Base-by-base conservation (phyloP, 2,888 invertebrate species). In the Catocala nupta region DNA sequence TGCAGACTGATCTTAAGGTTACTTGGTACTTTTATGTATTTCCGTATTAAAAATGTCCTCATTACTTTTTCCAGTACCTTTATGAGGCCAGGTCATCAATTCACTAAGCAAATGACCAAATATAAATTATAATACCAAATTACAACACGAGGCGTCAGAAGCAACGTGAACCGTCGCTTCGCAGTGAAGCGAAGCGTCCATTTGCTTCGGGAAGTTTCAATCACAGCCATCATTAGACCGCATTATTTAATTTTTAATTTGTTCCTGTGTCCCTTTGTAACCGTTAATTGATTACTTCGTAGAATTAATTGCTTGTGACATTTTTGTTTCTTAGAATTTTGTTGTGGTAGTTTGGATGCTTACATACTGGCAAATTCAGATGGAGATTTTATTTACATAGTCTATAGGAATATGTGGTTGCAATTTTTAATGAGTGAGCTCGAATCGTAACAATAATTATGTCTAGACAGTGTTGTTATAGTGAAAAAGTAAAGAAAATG, bases 201-300 rank as follows among this genome's bases (percentile, higher is more conserved):
- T 5, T 47, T 36, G 36, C 45, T 47, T 47, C 45, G 45, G 13
- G 8, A 47, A n/a, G 11, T 43, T 43, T 43, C 8, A 45, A 45
- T 13, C 45, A 12, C 33, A 44, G 4, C 25, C 9, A 5, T 39
- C 44, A 55, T 61, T 36, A 55, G 8, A 25, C 54, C 45, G 36
- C 11, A 51, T 51, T 52, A 68, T 66, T 59, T 53, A 45, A 55
- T 63, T 66, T 67, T 62, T 43, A 55, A 63, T 71, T 48, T 59
- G 49, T 53, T 36, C n/a, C n/a, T 12, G 34, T n/a, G 39, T 33
- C 44, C 59, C 39, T 69, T 59, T 63, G 58, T 58, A 43, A 55
- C 43, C 44, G 48, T 16, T 48, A 60, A 65, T 56, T 53, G 56
- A 47, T 59, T 45, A 45, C 45, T n/a, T 49, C 16, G 8, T 10